Percentiles rank a stretch among this genome's conserved stretches.
These are phyloP conservation scores for Cavia porcellus DNA, from an alignment of 2,113 vertebrate genomes.

Conservation along the genomic window DNA sequence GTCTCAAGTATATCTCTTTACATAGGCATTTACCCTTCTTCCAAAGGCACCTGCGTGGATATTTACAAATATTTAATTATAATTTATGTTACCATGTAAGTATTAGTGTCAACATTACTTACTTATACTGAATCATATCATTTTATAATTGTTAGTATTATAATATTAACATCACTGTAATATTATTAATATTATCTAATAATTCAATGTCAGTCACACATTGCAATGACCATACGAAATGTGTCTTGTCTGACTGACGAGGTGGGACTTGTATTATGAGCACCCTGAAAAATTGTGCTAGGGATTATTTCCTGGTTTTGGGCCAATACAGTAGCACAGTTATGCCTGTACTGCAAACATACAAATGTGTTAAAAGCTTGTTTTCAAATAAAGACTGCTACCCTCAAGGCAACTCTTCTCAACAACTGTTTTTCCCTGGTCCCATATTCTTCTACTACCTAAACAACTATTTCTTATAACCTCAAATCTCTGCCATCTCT, in stretches of 20 bases:
- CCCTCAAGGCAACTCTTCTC: too few species aligned
- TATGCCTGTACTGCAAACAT: background rate
- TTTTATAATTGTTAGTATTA: background rate
- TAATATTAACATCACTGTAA: background rate
- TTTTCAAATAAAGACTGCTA: background rate
- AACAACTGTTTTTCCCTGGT: background rate
- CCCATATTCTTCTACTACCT: background rate
- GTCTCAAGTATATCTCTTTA: background rate
- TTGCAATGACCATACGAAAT: background rate
- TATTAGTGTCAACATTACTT: background rate
- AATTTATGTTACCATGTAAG: background rate
- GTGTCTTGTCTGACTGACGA: background rate
- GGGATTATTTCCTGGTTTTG: background rate
- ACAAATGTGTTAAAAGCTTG: background rate
- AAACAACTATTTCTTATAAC: background rate
- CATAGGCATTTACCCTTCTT: background rate
- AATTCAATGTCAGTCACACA: background rate
- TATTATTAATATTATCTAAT: background rate
- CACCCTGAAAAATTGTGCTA: background rate
- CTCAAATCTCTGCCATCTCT: background rate
- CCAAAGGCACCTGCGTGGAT: background rate
- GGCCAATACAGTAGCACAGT: background rate
- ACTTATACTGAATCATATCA: background rate
- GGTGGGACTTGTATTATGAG: background rate
- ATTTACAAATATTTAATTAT: background rate